These are phyloP conservation scores for Stichopus chloronotus DNA, from an alignment of 35 echinoderm and acorn worm species.

Conservation along the genomic window DNA sequence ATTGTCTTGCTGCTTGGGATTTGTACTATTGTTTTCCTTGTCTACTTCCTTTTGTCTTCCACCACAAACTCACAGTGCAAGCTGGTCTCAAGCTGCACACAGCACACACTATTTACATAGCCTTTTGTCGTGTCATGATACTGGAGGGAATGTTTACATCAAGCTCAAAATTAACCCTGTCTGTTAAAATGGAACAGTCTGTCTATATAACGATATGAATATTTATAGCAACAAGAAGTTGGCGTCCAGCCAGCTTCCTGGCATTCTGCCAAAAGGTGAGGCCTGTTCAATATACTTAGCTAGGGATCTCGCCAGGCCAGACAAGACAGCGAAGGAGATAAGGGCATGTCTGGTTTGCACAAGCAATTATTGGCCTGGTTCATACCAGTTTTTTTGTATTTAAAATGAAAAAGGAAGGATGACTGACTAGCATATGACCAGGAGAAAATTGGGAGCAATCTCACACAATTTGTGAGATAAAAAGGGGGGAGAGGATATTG, in stretches of 20 bases:
- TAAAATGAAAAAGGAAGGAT: neutral
- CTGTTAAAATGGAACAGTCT: conserved; percentile 48
- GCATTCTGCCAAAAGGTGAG: conserved; percentile 46
- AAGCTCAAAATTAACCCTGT: neutral
- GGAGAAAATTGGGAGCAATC: no score
- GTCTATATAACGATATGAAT: conserved; percentile 40
- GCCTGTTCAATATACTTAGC: neutral
- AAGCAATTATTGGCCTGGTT: neutral
- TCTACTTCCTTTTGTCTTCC: no score
- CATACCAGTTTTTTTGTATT: neutral
- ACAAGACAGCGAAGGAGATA: no score
- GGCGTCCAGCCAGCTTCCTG: conserved; percentile 39
- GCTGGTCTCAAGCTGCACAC: no score
- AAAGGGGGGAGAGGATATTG: no score
- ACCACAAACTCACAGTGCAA: no score
- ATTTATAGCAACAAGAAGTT: neutral
- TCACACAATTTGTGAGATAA: no score
- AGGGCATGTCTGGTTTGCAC: neutral
- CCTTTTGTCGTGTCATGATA: no score
- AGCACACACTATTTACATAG: no score
- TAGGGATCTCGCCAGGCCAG: neutral
- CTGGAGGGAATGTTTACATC: neutral
- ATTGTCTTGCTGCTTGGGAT: no score
- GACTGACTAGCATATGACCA: no score
- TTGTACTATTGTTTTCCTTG: no score